Percentiles rank a stretch among this genome's conserved stretches.
phyloP scores from a whole-genome alignment of 2,888 invertebrate genomes.

The Charanyca ferruginea region DNA sequence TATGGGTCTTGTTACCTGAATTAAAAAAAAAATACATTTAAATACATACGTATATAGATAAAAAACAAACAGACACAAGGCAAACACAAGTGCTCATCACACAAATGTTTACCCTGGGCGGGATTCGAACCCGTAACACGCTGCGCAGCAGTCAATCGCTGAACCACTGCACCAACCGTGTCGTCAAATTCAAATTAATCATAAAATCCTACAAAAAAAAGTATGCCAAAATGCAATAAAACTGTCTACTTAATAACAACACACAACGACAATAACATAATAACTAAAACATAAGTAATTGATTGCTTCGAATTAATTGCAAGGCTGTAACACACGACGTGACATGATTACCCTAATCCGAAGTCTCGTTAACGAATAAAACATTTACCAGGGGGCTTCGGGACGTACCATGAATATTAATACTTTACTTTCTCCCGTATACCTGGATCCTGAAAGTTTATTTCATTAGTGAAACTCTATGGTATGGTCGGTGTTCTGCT shows the following conservation, averaged over 20 bases:
- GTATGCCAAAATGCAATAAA: neutral
- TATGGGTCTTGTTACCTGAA: too few species aligned
- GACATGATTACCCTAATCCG: conserved; percentile 89
- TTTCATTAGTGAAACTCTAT: conserved; percentile 84
- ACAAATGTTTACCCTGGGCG: too few species aligned
- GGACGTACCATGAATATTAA: conserved; percentile 88
- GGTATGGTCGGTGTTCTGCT: conserved; percentile 65
- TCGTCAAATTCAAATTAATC: too few species aligned
- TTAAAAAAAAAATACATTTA: too few species aligned
- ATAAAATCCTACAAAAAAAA: too few species aligned
- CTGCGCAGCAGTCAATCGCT: too few species aligned
- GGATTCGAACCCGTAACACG: too few species aligned
- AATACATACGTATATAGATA: too few species aligned
- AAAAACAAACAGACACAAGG: too few species aligned
- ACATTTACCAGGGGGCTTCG: conserved; percentile 88
- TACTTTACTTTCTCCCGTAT: conserved; percentile 79
- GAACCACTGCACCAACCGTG: too few species aligned
- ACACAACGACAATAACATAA: conserved; percentile 61
- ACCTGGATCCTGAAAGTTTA: conserved; percentile 84
- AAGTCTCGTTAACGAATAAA: conserved; percentile 90
- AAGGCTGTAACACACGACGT: conserved; percentile 85
- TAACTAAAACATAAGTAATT: conserved; percentile 74
- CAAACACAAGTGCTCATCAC: too few species aligned
- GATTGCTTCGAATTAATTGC: conserved; percentile 87
- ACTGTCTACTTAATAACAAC: conserved; percentile 9